These are phyloP conservation scores for Bryconaethiops microstoma DNA, from an alignment of 2,797 vertebrate species.

Conservation along the genomic window DNA sequence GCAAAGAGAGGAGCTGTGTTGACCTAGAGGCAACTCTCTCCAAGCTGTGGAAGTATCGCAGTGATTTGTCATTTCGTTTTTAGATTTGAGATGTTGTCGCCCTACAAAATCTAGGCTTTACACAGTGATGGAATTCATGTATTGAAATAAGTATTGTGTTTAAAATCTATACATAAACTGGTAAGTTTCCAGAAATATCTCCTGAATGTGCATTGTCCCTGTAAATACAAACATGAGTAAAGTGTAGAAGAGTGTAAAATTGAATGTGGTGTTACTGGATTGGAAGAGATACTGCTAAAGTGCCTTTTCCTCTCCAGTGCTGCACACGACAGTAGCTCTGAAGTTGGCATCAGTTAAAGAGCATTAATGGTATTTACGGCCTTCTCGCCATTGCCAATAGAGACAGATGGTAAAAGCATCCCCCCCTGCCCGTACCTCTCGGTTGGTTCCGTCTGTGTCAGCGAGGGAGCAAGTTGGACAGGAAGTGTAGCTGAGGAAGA, in stretches of 20 bases:
- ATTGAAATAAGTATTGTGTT: neutral
- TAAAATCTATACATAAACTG: too few relatives aligned
- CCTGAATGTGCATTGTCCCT: neutral
- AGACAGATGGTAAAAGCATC: constrained; percentile 62
- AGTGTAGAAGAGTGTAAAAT: neutral
- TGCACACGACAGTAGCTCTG: constrained; percentile 1
- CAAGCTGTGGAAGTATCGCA: neutral
- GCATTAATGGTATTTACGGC: constrained; percentile 41
- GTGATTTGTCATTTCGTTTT: too few relatives aligned
- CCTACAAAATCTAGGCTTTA: neutral
- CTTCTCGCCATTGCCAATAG: constrained; percentile 37
- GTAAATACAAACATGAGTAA: neutral
- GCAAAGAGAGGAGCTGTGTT: neutral
- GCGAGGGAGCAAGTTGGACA: constrained; percentile 61
- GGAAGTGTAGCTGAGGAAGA: constrained; percentile 55
- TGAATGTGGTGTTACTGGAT: neutral
- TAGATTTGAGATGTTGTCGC: neutral
- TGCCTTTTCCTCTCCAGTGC: neutral
- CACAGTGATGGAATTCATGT: neutral
- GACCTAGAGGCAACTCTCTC: neutral
- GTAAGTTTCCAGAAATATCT: too few relatives aligned
- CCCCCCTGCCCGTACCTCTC: constrained; percentile 57
- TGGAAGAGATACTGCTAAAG: constrained; percentile 6
- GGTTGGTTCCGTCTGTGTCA: constrained; percentile 62
- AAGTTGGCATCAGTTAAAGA: constrained; percentile 42